Percentiles rank a stretch among this genome's conserved stretches.
These are phyloP conservation scores for Lasioglossum oenotherae DNA, from an alignment of 2,888 invertebrate species.

Conservation along the genomic window DNA sequence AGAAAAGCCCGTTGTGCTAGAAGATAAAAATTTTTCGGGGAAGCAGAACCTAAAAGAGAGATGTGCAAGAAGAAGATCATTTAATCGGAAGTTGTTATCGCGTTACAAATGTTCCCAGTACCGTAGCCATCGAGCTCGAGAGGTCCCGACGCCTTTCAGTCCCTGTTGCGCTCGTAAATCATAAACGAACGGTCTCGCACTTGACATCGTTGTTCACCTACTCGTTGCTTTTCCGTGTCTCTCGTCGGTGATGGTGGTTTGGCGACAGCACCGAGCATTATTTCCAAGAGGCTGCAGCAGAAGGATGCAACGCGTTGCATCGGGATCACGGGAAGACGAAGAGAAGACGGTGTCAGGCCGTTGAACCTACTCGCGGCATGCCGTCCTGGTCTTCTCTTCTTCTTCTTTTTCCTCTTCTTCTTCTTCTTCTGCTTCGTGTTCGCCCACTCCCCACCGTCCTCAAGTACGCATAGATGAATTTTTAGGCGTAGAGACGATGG, in stretches of 20 bases:
- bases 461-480: slow-evolving; percentile 72
- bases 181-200: slow-evolving; percentile 40
- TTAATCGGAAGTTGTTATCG: slow-evolving; percentile 28
- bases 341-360: slow-evolving; percentile 70
- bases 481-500: slow-evolving; percentile 73
- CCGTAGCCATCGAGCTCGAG: neutral
- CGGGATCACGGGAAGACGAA: slow-evolving; percentile 61
- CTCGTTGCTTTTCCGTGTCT: slow-evolving; percentile 49
- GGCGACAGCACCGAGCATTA: slow-evolving; percentile 70
- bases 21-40: neutral
- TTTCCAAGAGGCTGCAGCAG: slow-evolving; percentile 57
- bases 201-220: slow-evolving; percentile 51
- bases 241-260: slow-evolving; percentile 44
- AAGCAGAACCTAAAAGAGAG: neutral
- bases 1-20: neutral
- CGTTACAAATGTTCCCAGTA: slow-evolving; percentile 16
- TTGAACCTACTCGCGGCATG: slow-evolving; percentile 78
- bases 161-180: slow-evolving; percentile 46
- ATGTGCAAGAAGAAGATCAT: neutral
- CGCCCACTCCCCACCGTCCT: slow-evolving; percentile 27
- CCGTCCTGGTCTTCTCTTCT: slow-evolving; percentile 56
- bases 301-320: slow-evolving; percentile 41
- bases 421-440: neutral
- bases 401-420: slow-evolving; percentile 1
- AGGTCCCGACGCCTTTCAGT: neutral